Evolutionary conservation across 2,113 vertebrate genomes (phyloP).

Genomic region (Hemiprocne comata): DNA sequence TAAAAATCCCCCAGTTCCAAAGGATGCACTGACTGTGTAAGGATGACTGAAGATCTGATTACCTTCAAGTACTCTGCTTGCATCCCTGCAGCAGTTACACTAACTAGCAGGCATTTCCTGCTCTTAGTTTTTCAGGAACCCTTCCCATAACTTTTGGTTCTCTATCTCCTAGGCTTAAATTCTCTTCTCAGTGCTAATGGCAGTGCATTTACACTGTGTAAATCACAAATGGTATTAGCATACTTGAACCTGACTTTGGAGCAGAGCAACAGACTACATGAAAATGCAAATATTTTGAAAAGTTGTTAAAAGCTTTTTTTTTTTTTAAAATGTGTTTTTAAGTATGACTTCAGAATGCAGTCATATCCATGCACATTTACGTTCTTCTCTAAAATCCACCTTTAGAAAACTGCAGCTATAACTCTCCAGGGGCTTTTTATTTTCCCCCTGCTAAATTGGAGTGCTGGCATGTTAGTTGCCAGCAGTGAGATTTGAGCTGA

Average conservation of each 20-base stretch:
- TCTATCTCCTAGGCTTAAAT: not conserved
- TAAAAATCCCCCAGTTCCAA: not conserved
- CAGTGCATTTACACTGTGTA: not conserved
- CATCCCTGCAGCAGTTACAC: not conserved
- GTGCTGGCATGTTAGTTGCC: not conserved
- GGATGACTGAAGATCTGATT: conserved; percentile 1
- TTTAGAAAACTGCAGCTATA: not conserved
- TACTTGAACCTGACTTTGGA: not conserved
- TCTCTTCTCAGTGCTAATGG: not conserved
- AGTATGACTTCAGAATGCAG: not conserved
- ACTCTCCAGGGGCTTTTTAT: not conserved
- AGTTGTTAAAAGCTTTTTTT: not conserved
- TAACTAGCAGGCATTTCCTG: conserved; percentile 47
- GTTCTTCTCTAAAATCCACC: not conserved
- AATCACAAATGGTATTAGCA: not conserved
- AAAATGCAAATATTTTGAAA: not conserved
- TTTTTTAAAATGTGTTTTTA: not conserved
- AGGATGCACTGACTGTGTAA: not conserved
- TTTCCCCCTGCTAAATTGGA: not conserved
- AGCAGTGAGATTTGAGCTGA: not conserved
- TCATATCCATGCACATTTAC: not conserved
- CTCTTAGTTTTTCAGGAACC: not conserved
- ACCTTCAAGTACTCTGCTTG: not conserved
- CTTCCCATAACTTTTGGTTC: not conserved
- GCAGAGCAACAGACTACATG: not conserved